These are phyloP conservation scores for Montifringilla adamsi DNA, from an alignment of 2,113 vertebrate genomes.

Conservation along the genomic window DNA sequence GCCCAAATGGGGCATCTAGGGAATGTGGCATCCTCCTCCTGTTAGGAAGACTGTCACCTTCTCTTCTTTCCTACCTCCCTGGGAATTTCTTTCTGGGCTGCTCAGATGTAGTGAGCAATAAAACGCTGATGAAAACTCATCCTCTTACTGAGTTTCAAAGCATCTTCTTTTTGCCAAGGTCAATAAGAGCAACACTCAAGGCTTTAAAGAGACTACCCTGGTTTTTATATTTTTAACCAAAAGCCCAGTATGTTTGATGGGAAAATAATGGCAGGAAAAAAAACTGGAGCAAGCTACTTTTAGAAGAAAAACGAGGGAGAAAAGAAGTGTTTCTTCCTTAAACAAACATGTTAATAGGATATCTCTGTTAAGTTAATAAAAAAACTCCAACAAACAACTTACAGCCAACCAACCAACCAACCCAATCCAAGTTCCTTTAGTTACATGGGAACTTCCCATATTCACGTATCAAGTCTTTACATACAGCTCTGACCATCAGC, in stretches of 20 bases:
- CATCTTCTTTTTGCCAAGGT: not conserved
- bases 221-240: not conserved
- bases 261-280: not conserved
- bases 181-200: not conserved
- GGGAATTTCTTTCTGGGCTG: not conserved
- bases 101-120: not conserved
- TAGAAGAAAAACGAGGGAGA: not conserved
- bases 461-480: fast-evolving
- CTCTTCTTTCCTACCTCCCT: not conserved
- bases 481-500: not conserved
- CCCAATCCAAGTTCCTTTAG: not conserved
- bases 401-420: not conserved
- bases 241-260: not conserved
- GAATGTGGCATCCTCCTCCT: not conserved
- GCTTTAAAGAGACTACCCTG: not conserved
- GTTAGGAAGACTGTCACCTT: not conserved
- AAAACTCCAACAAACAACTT: not conserved
- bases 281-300: not conserved
- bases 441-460: not conserved
- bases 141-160: not conserved
- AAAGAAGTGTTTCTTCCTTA: not conserved
- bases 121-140: not conserved
- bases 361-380: not conserved
- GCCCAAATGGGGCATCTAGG: not conserved
- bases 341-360: not conserved